Base-by-base conservation (phyloP, 2,797 vertebrate species). In the Channa striata region DNA sequence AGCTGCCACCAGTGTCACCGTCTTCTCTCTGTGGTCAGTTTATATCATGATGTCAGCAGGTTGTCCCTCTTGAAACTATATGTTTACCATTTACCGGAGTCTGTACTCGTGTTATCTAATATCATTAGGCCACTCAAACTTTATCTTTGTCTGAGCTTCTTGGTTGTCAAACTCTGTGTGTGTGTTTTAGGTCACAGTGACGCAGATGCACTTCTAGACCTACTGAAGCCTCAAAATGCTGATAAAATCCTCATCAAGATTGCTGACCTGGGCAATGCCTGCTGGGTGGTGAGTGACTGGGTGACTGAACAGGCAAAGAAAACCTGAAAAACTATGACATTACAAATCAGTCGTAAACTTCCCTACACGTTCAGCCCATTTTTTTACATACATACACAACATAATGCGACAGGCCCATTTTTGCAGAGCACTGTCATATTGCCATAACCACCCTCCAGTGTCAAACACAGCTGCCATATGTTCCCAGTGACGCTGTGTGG, bases 241-340 rank as follows among this genome's bases (percentile, higher is more conserved):
- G 95, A 97, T 77, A 94, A 96, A 78, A 94, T 98, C 76, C 90
- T 92, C 77, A 95, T 98, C 84, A 98, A 98, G 93, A 97, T 98
- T 68, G 97, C 97, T 49, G 97, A 98, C 83, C 93, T 98, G 68
- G 97, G 97, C 65, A 98, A 98, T 20, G 97, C 97, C 80, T 98
- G 97, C 86, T 98, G 97, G 97, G 96, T 98, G 95, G 97, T 98
- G 92, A 97, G 96, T 95, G 19, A 64, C 48, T 44, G n/a, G n/a
- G n/a, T n/a, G 13, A 17, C 65, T 60, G 1, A 40, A n/a, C 14
- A 52, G 11, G 6, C 1, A 61, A 58, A 58, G 7, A 33, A n/a
- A 69, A 56, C 36, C 21, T 37, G 1, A 8, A 54, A 36, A 57
- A 19, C 12, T 36, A 8, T 30, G 25, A 30, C n/a, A n/a, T n/a